Evolutionary conservation across 2,113 vertebrate species (phyloP), one percentile per base, ranked within the genome.

Genomic region (Lophius piscatorius): DNA sequence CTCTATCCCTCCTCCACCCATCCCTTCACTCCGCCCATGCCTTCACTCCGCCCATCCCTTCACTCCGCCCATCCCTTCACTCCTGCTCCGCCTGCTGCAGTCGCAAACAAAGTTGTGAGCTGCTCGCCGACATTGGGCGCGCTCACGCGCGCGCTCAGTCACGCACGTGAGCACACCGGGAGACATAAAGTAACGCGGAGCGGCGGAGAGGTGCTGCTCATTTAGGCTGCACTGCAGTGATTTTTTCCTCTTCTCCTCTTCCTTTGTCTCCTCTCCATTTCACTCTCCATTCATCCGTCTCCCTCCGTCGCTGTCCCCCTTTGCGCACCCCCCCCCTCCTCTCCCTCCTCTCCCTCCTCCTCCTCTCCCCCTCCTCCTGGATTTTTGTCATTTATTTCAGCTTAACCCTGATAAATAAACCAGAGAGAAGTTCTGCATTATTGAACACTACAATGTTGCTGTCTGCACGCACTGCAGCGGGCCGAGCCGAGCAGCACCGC

Each of bases 341-440:
- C 28, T 24, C 20, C 31, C 5, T 39, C 38, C 38, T 28, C 9
- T 12, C 31, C 33, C 50, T 23, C 45, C 39, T 24, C 70, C 52
- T 45, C 59, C 65, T 48, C 40, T 61, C 51, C 41, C 67, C 62
- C 67, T 69, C 65, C 38, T 78, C 69, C 54, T 67, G 67, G 81
- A 70, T 77, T 44, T 71, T 48, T 82, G 80, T 70, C 80, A 74
- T 86, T 90, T 90, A 90, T 81, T 87, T 76, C 86, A 83, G 76
- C 77, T 90, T 92, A 90, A 87, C 85, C 87, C 87, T 88, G 78
- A 82, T 89, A 85, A 91, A 90, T 91, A 89, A 91, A 89, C 64
- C 83, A 89, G 70, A 2, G 52, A 62, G 40, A 21, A 50, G 55
- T 23, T 50, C 55, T 91, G 81, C 86, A 89, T 89, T 87, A 90